Evolutionary conservation across 2,113 vertebrate genomes (phyloP), one percentile per base, ranked within the genome.

Genomic region (Apodemus speciosus): DNA sequence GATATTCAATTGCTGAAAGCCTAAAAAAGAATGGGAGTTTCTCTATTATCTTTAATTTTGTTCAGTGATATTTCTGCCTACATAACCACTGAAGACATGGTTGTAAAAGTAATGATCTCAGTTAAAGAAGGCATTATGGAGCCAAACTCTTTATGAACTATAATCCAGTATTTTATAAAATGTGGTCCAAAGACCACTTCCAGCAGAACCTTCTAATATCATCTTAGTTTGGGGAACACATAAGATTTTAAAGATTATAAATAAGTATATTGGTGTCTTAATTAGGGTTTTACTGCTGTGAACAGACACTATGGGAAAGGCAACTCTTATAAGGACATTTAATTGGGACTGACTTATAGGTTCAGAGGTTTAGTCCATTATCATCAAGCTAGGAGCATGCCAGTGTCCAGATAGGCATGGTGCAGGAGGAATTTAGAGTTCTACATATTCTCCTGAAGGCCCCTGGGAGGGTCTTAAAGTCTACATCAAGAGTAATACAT

Each of bases 41-140:
- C 10, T 71, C 30, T 81, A 73, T 85, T 88, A 18, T 60, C 40
- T 92, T 88, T 73, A 38, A 92, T 90, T 92, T 84, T 66, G 13
- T 83, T 92, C 64, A 85, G 3, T 90, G 49, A 92, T 60, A 53
- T 27, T 62, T 92, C 77, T 75, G 30, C 6, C 25, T 46, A 62
- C 8, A 62, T 62, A 95, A 32, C 4, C 40, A 90, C 9, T 56
- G 77, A 79, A 53, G 40, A 38, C 6, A 25, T 72, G 23, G 9
- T 32, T 81, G 40, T 73, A 92, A 53, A 60, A 66, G 13, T n/a
- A 92, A 53, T 68, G 21, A 84, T 79, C 27, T 89, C 21, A 71
- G 43, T 51, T 62, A 66, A 77, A 56, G 20, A 38, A 14, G n/a
- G 56, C 86, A 86, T 77, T 23, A 72, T 80, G 3, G 32, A 38